These are phyloP conservation scores for Ormyrus thymus DNA, from an alignment of 2,888 invertebrate genomes.

Conservation along the genomic window DNA sequence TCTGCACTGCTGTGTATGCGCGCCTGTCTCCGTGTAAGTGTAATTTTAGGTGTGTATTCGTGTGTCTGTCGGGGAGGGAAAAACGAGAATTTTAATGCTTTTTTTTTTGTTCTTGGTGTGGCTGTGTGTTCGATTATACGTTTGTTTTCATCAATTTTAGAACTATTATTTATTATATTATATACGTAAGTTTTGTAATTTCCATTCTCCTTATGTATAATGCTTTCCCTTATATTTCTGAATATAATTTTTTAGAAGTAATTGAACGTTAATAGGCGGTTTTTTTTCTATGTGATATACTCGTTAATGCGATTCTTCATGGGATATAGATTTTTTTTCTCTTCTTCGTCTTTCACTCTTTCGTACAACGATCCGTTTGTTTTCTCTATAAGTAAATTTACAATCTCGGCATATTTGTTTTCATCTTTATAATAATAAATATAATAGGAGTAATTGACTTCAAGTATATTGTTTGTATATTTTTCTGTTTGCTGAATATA, in stretches of 20 bases:
- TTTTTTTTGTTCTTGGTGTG: constrained; percentile 15
- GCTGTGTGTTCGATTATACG: constrained; percentile 29
- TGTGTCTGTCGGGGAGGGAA: constrained; percentile 11
- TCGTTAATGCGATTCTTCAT: constrained; percentile 12
- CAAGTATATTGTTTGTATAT: constrained; percentile 68
- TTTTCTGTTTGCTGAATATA: constrained; percentile 57
- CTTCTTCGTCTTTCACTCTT: constrained; percentile 26
- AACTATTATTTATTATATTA: constrained; percentile 18
- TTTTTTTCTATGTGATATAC: constrained; percentile 20
- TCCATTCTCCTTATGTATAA: constrained; percentile 16
- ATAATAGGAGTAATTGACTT: constrained; percentile 72
- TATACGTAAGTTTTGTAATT: constrained; percentile 22
- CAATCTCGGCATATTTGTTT: constrained; percentile 62
- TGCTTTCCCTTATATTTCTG: constrained; percentile 6
- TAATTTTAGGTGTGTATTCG: not conserved
- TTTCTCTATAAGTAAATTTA: constrained; percentile 56
- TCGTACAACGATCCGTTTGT: constrained; percentile 44
- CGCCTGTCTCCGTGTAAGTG: constrained; percentile 1
- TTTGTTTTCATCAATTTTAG: constrained; percentile 6
- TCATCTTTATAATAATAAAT: constrained; percentile 59
- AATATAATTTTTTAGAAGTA: constrained; percentile 10
- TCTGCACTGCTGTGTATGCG: not conserved
- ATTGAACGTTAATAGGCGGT: constrained; percentile 43
- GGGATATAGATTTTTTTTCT: constrained; percentile 27
- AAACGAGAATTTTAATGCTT: constrained; percentile 12